Evolutionary conservation across 2,888 invertebrate genomes (phyloP).

Genomic region (Zootermopsis nevadensis): DNA sequence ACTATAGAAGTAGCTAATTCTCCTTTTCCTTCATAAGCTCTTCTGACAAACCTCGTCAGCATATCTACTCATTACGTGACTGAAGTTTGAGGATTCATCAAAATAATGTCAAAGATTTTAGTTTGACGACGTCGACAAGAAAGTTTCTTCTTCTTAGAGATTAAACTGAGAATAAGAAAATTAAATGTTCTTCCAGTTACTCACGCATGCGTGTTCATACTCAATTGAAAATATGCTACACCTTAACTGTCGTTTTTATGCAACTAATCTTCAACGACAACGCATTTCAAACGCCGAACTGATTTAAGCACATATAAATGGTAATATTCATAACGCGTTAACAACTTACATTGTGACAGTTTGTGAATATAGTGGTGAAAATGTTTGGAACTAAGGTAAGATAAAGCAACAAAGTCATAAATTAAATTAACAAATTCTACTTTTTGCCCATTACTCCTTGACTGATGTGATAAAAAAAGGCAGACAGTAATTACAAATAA

Average conservation of each 20-base stretch:
- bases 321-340: too few relatives aligned
- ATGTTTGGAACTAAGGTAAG: too few relatives aligned
- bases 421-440: too few relatives aligned
- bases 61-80: constrained; percentile 18
- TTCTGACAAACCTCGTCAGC: constrained; percentile 27
- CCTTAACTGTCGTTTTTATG: background rate
- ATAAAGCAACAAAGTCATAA: too few relatives aligned
- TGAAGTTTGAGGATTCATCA: background rate
- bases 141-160: constrained; percentile 17
- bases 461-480: too few relatives aligned
- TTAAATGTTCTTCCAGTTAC: background rate
- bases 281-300: too few relatives aligned
- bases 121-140: constrained; percentile 28
- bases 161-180: background rate
- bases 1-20: background rate
- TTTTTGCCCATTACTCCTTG: too few relatives aligned
- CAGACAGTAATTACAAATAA: too few relatives aligned
- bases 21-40: constrained; percentile 18
- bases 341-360: too few relatives aligned
- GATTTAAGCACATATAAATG: too few relatives aligned
- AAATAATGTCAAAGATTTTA: constrained; percentile 36
- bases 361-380: too few relatives aligned
- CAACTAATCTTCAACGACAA: background rate
- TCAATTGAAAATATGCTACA: background rate
- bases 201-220: background rate